A percentile compares a stretch with the other conserved stretches of the same genome.
These are phyloP conservation scores for Psilanteris sp. DNA, from an alignment of 1,140 invertebrate species.

Conservation along the genomic window DNA sequence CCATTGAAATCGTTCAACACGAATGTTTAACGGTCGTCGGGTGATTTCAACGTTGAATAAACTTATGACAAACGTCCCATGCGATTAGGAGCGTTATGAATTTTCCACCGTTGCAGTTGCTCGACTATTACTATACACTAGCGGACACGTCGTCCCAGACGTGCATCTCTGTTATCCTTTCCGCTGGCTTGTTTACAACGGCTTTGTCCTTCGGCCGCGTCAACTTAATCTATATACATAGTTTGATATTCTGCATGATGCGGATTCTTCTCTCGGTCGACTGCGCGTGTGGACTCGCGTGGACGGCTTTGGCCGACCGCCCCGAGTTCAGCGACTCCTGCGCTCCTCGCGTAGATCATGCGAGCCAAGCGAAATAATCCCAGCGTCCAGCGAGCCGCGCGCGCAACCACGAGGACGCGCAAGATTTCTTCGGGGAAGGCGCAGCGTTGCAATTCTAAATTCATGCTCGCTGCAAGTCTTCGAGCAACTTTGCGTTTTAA, in stretches of 20 bases:
- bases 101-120: slow-evolving; percentile 1
- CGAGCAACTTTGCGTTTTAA: neutral
- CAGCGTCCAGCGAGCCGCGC: slow-evolving; percentile 12
- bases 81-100: neutral
- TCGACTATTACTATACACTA: neutral
- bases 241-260: slow-evolving; percentile 44
- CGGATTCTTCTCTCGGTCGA: slow-evolving; percentile 53
- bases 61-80: slow-evolving; percentile 12
- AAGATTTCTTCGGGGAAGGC: slow-evolving; percentile 40
- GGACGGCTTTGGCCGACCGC: slow-evolving; percentile 41
- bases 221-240: slow-evolving; percentile 49
- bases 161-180: slow-evolving; percentile 17
- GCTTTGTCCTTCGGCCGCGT: slow-evolving; percentile 52
- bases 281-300: slow-evolving; percentile 55
- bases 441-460: slow-evolving; percentile 24
- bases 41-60: slow-evolving; percentile 19
- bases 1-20: too few relatives aligned
- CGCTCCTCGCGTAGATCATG: slow-evolving; percentile 59
- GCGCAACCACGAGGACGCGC: slow-evolving; percentile 22
- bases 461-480: slow-evolving; percentile 21
- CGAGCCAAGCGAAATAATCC: slow-evolving; percentile 50
- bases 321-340: slow-evolving; percentile 62
- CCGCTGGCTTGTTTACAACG: slow-evolving; percentile 27
- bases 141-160: neutral
- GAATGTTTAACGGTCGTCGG: neutral